Evolutionary conservation across 2,888 invertebrate genomes (phyloP).

Genomic region (Gonocerus acuteangulatus): DNA sequence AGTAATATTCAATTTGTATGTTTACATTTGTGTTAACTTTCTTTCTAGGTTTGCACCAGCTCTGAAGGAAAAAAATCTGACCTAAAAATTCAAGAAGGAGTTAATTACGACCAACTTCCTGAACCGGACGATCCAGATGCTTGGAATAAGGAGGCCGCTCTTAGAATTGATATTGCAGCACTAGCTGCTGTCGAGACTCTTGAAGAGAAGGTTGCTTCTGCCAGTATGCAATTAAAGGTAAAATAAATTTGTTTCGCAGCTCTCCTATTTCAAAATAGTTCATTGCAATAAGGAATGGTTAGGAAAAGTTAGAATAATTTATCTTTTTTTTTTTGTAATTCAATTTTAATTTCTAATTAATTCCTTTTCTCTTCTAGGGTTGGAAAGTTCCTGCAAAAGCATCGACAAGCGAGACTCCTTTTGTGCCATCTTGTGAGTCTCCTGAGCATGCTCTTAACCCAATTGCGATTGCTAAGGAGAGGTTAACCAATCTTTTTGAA

Average conservation of each 20-base stretch:
- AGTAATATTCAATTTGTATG: no score
- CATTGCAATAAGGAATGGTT: background rate
- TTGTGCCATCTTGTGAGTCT: conserved; percentile 43
- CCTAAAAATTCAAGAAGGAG: conserved; percentile 55
- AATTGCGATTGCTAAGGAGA: conserved; percentile 57
- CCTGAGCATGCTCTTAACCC: conserved; percentile 43
- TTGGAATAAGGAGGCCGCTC: conserved; percentile 61
- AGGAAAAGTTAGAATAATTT: background rate
- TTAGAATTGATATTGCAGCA: conserved; percentile 72
- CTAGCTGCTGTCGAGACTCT: conserved; percentile 76
- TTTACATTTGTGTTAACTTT: no score
- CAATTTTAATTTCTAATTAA: background rate
- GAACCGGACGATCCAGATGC: conserved; percentile 48
- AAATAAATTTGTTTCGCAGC: no score
- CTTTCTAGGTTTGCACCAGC: conserved; percentile 16
- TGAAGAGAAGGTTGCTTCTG: conserved; percentile 80
- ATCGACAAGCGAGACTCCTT: conserved; percentile 48
- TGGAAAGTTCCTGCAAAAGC: conserved; percentile 69
- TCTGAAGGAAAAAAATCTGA: conserved; percentile 23
- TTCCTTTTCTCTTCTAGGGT: conserved; percentile 45
- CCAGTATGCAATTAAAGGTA: conserved; percentile 79
- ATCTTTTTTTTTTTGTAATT: background rate
- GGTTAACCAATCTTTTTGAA: conserved; percentile 74
- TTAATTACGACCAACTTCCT: conserved; percentile 48
- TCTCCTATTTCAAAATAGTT: background rate